Conservation (phyloP, 2,113 vertebrate genomes). For the Azemiops feae region DNA sequence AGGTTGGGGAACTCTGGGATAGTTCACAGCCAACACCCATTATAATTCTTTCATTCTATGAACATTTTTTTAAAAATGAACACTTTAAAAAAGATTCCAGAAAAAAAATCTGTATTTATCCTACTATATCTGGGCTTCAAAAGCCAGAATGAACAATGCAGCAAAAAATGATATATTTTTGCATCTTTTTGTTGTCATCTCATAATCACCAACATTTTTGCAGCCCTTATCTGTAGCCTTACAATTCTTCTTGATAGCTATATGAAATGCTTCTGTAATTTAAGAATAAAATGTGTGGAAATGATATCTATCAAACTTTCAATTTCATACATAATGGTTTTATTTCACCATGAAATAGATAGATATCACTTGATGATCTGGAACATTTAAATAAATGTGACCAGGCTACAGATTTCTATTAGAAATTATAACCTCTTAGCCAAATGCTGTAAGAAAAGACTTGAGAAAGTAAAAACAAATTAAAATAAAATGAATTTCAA, state of each 20-base stretch:
- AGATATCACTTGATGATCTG: neutral
- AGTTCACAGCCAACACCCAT: neutral
- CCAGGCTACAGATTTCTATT: neutral
- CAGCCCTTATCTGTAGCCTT: neutral
- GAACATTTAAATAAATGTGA: neutral
- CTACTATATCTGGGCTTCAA: neutral
- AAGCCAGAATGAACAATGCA: neutral
- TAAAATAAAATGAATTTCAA: neutral
- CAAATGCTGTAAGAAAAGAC: neutral
- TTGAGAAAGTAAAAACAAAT: neutral
- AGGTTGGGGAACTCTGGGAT: neutral
- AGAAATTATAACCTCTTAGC: neutral
- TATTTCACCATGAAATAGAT: neutral
- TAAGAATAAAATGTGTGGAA: neutral
- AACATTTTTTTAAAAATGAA: neutral
- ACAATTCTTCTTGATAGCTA: neutral
- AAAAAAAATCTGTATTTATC: neutral
- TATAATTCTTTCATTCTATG: neutral
- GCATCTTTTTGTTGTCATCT: neutral
- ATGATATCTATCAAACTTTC: neutral
- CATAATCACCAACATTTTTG: neutral
- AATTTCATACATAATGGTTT: neutral
- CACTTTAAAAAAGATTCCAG: neutral
- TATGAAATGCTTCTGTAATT: neutral
- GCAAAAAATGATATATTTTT: neutral